phyloP scores from a whole-genome alignment of 1,140 invertebrate species.

The Aphaenogaster ashmeadi region DNA sequence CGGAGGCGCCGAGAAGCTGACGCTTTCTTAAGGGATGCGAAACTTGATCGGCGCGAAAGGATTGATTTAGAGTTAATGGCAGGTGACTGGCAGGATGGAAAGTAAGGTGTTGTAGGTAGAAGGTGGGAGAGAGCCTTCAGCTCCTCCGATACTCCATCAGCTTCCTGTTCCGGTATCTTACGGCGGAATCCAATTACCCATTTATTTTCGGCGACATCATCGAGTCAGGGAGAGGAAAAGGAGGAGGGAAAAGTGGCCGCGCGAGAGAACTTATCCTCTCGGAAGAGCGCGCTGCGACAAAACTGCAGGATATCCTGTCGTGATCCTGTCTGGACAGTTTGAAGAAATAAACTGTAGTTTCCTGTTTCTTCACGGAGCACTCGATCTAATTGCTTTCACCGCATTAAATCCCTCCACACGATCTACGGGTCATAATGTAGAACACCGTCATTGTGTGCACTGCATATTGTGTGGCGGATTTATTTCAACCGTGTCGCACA shows the following conservation, averaged over 20 bases:
- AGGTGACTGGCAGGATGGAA: slow-evolving; percentile 58
- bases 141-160: slow-evolving; percentile 76
- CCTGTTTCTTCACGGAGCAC: slow-evolving; percentile 38
- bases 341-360: slow-evolving; percentile 40
- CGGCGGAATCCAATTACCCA: slow-evolving; percentile 74
- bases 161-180: slow-evolving; percentile 76
- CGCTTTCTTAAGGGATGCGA: slow-evolving; percentile 51
- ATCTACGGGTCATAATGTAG: slow-evolving; percentile 13
- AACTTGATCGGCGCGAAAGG: slow-evolving; percentile 66
- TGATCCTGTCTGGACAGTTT: slow-evolving; percentile 14
- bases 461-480: slow-evolving; percentile 9
- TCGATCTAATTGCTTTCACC: slow-evolving; percentile 67
- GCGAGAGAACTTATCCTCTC: slow-evolving; percentile 50
- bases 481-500: slow-evolving; percentile 7
- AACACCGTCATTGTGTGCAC: background rate
- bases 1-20: background rate
- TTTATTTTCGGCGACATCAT: slow-evolving; percentile 77
- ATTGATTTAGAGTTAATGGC: slow-evolving; percentile 75
- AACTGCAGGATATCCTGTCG: slow-evolving; percentile 12
- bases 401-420: slow-evolving; percentile 46
- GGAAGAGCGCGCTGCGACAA: background rate
- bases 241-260: background rate
- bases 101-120: background rate
- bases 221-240: slow-evolving; percentile 48
- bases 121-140: slow-evolving; percentile 14